Percentiles rank a stretch among this genome's conserved stretches.
Evolutionary conservation across 1,140 invertebrate species (phyloP).

Genomic region (Euglossa dilemma): DNA sequence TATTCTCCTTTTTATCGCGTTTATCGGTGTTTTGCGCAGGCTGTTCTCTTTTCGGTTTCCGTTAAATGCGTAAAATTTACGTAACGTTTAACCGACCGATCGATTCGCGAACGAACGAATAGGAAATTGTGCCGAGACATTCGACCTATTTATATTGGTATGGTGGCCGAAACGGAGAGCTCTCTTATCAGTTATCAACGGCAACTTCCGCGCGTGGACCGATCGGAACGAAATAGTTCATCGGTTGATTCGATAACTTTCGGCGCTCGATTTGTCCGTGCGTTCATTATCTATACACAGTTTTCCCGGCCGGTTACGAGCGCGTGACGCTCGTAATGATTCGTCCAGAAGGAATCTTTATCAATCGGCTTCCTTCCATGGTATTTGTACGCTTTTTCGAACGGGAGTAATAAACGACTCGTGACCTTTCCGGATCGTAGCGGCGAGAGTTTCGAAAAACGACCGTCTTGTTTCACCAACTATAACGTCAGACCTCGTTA

Average conservation of each 20-base stretch:
- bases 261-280: constrained; percentile 45
- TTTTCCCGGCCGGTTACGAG: background rate
- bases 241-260: constrained; percentile 60
- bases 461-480: background rate
- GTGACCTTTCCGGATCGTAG: constrained; percentile 65
- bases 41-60: no score
- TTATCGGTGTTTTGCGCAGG: no score
- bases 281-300: constrained; percentile 41
- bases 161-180: background rate
- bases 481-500: background rate
- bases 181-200: constrained; percentile 46
- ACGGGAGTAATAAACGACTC: constrained; percentile 68
- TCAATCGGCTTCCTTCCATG: constrained; percentile 64
- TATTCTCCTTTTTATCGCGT: no score
- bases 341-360: constrained; percentile 72
- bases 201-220: constrained; percentile 47
- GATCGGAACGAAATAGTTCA: constrained; percentile 54
- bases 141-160: constrained; percentile 6
- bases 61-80: no score
- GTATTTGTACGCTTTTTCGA: constrained; percentile 64
- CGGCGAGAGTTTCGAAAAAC: constrained; percentile 41
- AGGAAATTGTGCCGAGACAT: background rate
- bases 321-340: background rate
- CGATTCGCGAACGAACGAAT: background rate
- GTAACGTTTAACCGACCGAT: background rate